Base-by-base conservation (phyloP, 2,888 invertebrate species). In the Halictus quadricinctus region DNA sequence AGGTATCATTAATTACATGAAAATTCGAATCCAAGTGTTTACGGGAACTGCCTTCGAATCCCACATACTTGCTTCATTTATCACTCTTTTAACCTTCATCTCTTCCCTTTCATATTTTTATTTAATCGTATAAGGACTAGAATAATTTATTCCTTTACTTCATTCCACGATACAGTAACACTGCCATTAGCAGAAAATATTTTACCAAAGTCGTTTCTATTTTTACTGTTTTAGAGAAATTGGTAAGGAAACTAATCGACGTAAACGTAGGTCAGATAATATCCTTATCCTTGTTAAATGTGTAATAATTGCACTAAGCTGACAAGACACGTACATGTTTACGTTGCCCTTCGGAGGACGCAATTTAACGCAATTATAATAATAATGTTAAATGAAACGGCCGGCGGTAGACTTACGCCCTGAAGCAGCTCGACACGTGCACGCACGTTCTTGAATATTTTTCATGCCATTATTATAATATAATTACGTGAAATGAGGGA, bases 401-500 rank as follows among this genome's bases (percentile, higher is more conserved):
- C 10, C 18, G 43, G 1, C 2, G 10, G 41, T 50, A 41, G 69
- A 70, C 41, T 54, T 54, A 48, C 69, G 41, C 41, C n/a, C 15
- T 12, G 25, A 77, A 77, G n/a, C 77, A 43, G 69, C 77, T 29
- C 43, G 54, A 43, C 54, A n/a, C 36, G 36, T 6, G 46, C 25
- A 21, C 41, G 41, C 25, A 2, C 36, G 69, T 5, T 25, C 10
- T 21, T 54, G 81, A 36, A 81, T 25, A 54, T 46, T 82, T 83
- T 76, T 73, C 43, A 15, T 73, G 69, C 50, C 77, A 77, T 70
- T 70, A 70, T 54, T 77, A 70, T 43, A 41, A 77, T 70, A 77
- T 77, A 70, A 77, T 77, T 77, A 70, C 15, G 69, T 48, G 70
- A 70, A 77, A 77, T 21, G 77, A 50, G 69, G 36, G 77, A 50